A percentile compares a stretch with the other conserved stretches of the same genome.
Conservation (phyloP, 2,888 invertebrate species). For the Stegophylla sp. region DNA sequence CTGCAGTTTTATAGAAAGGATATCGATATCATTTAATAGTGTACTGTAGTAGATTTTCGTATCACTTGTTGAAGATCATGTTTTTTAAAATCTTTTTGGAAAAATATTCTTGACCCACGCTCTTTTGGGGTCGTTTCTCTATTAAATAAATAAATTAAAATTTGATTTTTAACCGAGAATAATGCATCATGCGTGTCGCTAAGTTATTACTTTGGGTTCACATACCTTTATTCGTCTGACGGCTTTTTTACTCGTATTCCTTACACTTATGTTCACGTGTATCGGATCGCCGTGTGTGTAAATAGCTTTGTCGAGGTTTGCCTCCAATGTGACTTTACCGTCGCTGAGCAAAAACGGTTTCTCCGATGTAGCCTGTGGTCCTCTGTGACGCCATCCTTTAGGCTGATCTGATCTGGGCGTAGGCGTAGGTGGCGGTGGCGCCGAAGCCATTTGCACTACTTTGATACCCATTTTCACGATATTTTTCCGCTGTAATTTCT, state of each 20-base stretch:
- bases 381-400: constrained; percentile 64
- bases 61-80: too few species aligned
- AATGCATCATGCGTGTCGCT: too few species aligned
- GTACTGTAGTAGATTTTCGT: too few species aligned
- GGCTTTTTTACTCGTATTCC: constrained; percentile 84
- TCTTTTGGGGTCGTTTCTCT: too few species aligned
- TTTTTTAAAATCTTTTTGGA: too few species aligned
- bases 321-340: constrained; percentile 77
- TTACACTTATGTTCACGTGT: constrained; percentile 75
- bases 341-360: constrained; percentile 87
- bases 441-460: constrained; percentile 73
- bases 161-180: too few species aligned
- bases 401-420: constrained; percentile 61
- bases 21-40: too few species aligned
- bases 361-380: constrained; percentile 76
- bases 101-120: too few species aligned
- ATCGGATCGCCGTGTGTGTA: constrained; percentile 85
- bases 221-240: constrained; percentile 84
- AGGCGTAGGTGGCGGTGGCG: constrained; percentile 63
- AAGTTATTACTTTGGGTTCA: too few species aligned
- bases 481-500: constrained; percentile 79
- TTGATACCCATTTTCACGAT: constrained; percentile 86
- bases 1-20: too few species aligned
- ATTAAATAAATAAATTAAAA: too few species aligned
- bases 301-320: constrained; percentile 80